Conservation (phyloP, 2,797 vertebrate species). For the Hippoglossus hippoglossus region DNA sequence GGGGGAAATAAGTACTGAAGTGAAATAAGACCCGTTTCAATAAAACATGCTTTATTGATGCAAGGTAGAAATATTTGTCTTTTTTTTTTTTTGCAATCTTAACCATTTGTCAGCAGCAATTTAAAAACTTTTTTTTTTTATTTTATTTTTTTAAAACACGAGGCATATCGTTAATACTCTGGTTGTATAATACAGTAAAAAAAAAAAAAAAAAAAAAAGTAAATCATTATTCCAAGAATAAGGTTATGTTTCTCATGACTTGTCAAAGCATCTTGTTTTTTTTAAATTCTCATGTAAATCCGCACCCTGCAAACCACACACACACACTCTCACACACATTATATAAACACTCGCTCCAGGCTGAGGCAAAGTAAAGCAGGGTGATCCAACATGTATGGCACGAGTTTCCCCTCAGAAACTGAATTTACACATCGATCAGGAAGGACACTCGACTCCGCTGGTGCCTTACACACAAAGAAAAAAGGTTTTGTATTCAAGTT, state of each 20-base stretch:
- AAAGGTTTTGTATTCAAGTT: slow-evolving; percentile 58
- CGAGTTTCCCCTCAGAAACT: slow-evolving; percentile 21
- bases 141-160: slow-evolving; percentile 17
- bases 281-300: slow-evolving; percentile 30
- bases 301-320: slow-evolving; percentile 26
- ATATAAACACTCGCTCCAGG: slow-evolving; percentile 28
- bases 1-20: slow-evolving; percentile 35
- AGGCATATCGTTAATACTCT: slow-evolving; percentile 57
- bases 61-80: slow-evolving; percentile 50
- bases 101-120: slow-evolving; percentile 51
- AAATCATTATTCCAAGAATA: slow-evolving; percentile 59
- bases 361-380: slow-evolving; percentile 26
- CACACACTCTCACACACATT: neutral
- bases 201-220: slow-evolving; percentile 64
- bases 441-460: slow-evolving; percentile 18
- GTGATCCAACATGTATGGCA: slow-evolving; percentile 1
- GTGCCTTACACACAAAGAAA: slow-evolving; percentile 27
- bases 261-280: slow-evolving; percentile 31
- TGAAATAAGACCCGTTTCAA: slow-evolving; percentile 65
- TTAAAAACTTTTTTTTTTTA: slow-evolving; percentile 41
- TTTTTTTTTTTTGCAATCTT: slow-evolving; percentile 30
- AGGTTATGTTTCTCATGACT: slow-evolving; percentile 54
- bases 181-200: slow-evolving; percentile 71
- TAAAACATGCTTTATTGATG: slow-evolving; percentile 80
- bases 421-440: slow-evolving; percentile 22